phyloP scores from a whole-genome alignment of 2,888 invertebrate genomes.

The Nephrotoma guestfalica region DNA sequence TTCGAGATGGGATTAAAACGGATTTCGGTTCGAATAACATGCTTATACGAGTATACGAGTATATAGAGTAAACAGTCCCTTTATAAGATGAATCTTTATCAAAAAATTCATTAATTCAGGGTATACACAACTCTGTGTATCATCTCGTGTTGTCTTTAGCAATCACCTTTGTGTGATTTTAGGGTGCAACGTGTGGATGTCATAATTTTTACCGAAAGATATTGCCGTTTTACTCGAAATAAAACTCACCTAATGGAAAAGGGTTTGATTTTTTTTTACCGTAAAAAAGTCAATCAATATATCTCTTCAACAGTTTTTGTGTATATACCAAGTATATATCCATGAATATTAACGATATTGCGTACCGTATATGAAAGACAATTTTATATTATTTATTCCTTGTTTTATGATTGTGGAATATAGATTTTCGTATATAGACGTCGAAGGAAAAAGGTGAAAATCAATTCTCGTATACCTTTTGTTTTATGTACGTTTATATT shows the following conservation, averaged over 20 bases:
- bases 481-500: neutral
- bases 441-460: neutral
- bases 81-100: too few relatives aligned
- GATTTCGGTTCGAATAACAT: neutral
- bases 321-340: neutral
- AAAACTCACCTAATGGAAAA: neutral
- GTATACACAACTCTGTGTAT: neutral
- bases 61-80: too few relatives aligned
- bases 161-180: neutral
- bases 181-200: too few relatives aligned
- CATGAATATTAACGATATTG: neutral
- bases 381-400: neutral
- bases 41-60: neutral
- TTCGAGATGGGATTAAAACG: neutral
- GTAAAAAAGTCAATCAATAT: neutral
- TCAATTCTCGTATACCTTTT: neutral
- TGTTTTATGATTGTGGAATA: neutral
- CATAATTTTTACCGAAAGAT: neutral
- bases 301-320: neutral
- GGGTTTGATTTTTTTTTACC: neutral
- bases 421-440: neutral
- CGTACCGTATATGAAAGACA: neutral
- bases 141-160: neutral
- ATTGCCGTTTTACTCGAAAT: neutral
- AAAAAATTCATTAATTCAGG: neutral